These are phyloP conservation scores for Macropis europaea DNA, from an alignment of 2,888 invertebrate genomes.

Conservation along the genomic window DNA sequence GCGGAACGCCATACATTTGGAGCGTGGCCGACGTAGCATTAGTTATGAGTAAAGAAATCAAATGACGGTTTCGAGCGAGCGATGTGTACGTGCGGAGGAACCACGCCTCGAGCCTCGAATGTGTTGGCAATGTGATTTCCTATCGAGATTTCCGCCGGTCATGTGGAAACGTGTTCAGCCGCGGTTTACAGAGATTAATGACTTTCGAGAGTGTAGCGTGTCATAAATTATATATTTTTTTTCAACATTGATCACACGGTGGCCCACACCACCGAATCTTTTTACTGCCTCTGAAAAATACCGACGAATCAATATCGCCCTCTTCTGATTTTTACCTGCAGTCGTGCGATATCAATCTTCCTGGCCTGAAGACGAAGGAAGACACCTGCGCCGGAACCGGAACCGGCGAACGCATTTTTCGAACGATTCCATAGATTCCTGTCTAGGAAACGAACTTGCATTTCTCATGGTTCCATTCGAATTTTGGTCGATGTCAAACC, in stretches of 20 bases:
- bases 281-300: constrained; percentile 47
- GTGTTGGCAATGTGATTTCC: constrained; percentile 52
- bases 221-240: constrained; percentile 67
- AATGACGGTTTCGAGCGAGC: constrained; percentile 13
- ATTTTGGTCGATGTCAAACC: not conserved
- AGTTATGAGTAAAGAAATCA: constrained; percentile 26
- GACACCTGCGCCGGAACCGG: not conserved
- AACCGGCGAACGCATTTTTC: not conserved
- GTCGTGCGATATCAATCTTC: constrained; percentile 50
- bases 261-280: constrained; percentile 11
- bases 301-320: constrained; percentile 53
- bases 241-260: constrained; percentile 26
- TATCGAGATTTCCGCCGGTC: constrained; percentile 59
- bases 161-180: constrained; percentile 59
- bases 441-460: not conserved
- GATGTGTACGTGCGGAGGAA: constrained; percentile 14
- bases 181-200: constrained; percentile 66
- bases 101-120: constrained; percentile 20
- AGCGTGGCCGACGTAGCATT: not conserved
- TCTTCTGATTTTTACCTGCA: constrained; percentile 36
- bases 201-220: constrained; percentile 56
- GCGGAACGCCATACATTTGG: not conserved
- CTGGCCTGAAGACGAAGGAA: constrained; percentile 1
- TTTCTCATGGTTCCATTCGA: not conserved
- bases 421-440: not conserved